phyloP scores from a whole-genome alignment of 2,797 vertebrate genomes.

The Tapirus indicus region DNA sequence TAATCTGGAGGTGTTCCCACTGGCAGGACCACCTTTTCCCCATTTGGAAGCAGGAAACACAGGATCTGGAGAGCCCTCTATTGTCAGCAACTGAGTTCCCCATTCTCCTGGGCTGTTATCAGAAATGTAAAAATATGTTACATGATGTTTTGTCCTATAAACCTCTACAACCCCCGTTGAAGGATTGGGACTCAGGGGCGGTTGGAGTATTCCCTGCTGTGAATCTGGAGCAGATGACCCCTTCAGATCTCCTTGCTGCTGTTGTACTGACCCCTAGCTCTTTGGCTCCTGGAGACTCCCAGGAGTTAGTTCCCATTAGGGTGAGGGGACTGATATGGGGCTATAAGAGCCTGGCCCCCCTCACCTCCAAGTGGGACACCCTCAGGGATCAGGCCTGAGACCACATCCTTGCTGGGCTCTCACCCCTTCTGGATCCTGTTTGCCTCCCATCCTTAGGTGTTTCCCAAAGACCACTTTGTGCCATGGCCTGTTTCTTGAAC shows the following conservation, averaged over 20 bases:
- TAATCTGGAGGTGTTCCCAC: background rate
- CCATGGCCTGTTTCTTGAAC: background rate
- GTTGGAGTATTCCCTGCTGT: background rate
- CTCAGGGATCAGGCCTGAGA: background rate
- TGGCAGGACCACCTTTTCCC: background rate
- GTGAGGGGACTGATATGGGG: background rate
- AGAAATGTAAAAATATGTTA: background rate
- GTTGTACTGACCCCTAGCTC: fast-evolving
- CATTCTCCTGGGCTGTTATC: background rate
- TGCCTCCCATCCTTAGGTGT: background rate
- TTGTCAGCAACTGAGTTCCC: fast-evolving
- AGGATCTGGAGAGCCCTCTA: background rate
- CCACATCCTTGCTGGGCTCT: background rate
- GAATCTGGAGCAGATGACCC: background rate
- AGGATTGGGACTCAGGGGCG: background rate
- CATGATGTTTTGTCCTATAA: background rate
- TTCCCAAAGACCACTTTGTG: background rate
- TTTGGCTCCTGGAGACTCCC: background rate
- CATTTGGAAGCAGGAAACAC: background rate
- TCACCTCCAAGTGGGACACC: background rate
- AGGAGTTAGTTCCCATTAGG: background rate
- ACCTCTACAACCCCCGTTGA: background rate
- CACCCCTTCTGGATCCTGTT: background rate
- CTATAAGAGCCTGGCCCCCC: background rate
- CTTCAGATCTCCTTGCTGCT: background rate